phyloP scores from a whole-genome alignment of 2,888 invertebrate genomes.

The Cataglyphis rosenhaueri region DNA sequence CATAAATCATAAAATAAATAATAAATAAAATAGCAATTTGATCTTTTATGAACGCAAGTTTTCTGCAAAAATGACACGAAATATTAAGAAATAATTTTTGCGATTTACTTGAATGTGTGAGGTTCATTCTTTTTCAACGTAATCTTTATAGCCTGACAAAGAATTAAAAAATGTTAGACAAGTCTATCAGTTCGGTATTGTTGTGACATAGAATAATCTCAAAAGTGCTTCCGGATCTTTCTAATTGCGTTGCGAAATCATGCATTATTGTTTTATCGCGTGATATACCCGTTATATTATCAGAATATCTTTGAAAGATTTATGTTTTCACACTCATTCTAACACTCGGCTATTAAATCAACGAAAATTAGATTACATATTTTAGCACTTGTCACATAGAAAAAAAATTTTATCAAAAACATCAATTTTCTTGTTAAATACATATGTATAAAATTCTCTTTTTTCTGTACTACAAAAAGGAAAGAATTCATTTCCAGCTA shows the following conservation, averaged over 20 bases:
- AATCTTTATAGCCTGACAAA: neutral
- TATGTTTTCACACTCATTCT: neutral
- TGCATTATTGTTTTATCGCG: constrained; percentile 16
- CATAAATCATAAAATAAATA: neutral
- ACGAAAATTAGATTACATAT: neutral
- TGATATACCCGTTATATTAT: neutral
- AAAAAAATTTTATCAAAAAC: too few relatives aligned
- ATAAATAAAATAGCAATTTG: neutral
- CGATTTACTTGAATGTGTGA: neutral
- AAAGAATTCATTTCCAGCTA: neutral
- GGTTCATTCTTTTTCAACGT: too few relatives aligned
- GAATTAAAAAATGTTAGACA: neutral
- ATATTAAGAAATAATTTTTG: neutral
- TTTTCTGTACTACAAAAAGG: neutral
- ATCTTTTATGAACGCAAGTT: neutral
- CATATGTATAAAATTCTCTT: too few relatives aligned
- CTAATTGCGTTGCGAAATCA: constrained; percentile 13
- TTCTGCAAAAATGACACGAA: neutral
- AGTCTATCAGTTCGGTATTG: too few relatives aligned
- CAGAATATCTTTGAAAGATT: constrained; percentile 10
- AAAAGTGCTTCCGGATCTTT: neutral
- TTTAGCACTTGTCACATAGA: neutral
- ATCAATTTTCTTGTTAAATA: neutral
- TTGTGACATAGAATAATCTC: neutral
- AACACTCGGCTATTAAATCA: neutral